A percentile compares a stretch with the other conserved stretches of the same genome.
These are phyloP conservation scores for Eulemur macaco DNA, from an alignment of 2,113 vertebrate genomes.

Conservation along the genomic window DNA sequence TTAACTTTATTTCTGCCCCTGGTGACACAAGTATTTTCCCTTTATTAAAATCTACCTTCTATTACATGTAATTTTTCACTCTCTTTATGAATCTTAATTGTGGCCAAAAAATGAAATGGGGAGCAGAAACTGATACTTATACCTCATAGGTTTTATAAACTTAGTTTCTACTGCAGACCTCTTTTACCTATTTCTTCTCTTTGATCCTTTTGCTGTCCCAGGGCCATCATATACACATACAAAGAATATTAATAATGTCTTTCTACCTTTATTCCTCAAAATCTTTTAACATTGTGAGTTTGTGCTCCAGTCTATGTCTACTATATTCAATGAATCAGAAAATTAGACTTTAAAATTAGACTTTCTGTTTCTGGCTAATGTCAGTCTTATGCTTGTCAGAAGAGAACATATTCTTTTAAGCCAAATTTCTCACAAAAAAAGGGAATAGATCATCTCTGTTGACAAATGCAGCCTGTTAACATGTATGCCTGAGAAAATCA, in stretches of 20 bases:
- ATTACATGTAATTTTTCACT: neutral
- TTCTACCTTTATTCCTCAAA: neutral
- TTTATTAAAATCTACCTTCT: neutral
- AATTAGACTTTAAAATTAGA: conserved; percentile 61
- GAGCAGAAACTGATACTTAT: neutral
- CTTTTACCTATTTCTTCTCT: neutral
- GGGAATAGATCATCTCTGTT: neutral
- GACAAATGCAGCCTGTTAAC: conserved; percentile 27
- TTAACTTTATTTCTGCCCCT: neutral
- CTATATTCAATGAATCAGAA: conserved; percentile 54
- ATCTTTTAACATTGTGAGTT: neutral
- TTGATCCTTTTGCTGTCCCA: neutral
- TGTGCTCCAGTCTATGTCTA: neutral
- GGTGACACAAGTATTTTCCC: neutral
- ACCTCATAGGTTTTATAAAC: neutral
- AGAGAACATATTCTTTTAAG: conserved; percentile 36
- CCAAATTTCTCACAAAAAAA: neutral
- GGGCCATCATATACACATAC: neutral
- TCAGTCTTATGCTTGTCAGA: conserved; percentile 36
- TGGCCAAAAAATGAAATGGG: neutral
- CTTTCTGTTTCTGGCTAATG: conserved; percentile 36
- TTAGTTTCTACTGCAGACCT: neutral
- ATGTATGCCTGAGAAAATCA: neutral
- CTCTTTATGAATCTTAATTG: neutral
- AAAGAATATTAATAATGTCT: neutral